Percentiles rank a stretch among this genome's conserved stretches.
Conservation (phyloP, 2,888 invertebrate genomes). For the Ariolimax columbianus region DNA sequence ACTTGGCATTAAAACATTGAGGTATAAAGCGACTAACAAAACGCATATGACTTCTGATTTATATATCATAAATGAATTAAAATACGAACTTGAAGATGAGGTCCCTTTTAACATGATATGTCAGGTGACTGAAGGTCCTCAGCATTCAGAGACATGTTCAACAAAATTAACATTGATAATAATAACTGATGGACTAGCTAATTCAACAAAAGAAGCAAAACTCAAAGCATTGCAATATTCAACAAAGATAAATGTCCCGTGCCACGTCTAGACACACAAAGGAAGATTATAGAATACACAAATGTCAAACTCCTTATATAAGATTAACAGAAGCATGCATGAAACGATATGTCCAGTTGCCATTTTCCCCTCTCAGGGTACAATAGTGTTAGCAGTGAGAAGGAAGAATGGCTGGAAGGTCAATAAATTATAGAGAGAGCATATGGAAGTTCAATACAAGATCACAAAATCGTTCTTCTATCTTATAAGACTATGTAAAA, state of each 20-base stretch:
- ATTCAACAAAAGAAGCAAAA: neutral
- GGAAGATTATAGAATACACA: neutral
- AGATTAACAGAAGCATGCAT: neutral
- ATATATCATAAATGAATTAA: neutral
- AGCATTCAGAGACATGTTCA: neutral
- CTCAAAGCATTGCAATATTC: neutral
- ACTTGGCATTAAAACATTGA: neutral
- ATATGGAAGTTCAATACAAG: neutral
- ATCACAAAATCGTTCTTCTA: neutral
- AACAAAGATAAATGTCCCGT: neutral
- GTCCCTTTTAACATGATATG: constrained; percentile 4
- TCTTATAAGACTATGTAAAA: no score
- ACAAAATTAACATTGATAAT: neutral
- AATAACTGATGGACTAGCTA: neutral
- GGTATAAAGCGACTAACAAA: neutral
- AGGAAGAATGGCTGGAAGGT: neutral
- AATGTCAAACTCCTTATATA: neutral
- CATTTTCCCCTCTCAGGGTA: neutral
- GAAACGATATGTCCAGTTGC: neutral
- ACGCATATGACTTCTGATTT: neutral
- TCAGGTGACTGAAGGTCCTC: constrained; percentile 7
- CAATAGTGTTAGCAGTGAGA: neutral
- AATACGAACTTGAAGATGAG: neutral
- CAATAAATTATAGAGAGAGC: neutral
- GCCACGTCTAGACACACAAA: neutral